Evolutionary conservation across 2,113 vertebrate genomes (phyloP).

Genomic region (Phrynosoma platyrhinos): DNA sequence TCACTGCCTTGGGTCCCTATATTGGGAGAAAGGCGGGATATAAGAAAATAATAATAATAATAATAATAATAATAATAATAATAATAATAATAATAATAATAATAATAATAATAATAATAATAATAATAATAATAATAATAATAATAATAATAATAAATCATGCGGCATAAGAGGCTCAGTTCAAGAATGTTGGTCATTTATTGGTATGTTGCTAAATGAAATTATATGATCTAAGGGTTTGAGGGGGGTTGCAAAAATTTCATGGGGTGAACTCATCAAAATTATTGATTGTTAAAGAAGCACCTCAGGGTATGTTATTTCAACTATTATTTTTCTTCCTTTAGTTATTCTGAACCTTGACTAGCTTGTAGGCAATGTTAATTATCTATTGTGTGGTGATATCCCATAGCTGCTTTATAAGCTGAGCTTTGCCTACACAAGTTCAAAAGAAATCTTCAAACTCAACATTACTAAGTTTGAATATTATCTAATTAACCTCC

Average conservation of each 20-base stretch:
- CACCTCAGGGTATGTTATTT: slow-evolving; percentile 74
- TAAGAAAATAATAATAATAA: no score
- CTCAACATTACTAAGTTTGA: slow-evolving; percentile 73
- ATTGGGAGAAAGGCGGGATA: no score
- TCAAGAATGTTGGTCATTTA: slow-evolving; percentile 66
- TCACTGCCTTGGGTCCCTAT: no score
- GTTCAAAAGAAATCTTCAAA: slow-evolving; percentile 78
- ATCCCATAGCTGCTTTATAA: slow-evolving; percentile 71
- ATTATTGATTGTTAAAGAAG: slow-evolving; percentile 77
- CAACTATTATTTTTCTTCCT: slow-evolving; percentile 71
- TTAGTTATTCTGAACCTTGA: slow-evolving; percentile 72
- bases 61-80: no score
- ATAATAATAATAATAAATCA: no score
- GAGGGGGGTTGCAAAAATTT: slow-evolving; percentile 63
- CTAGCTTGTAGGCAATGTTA: slow-evolving; percentile 73
- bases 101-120: no score
- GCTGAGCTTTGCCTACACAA: slow-evolving; percentile 69
- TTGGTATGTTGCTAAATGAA: slow-evolving; percentile 60
- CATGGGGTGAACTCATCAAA: slow-evolving; percentile 70
- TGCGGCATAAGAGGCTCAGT: slow-evolving; percentile 47
- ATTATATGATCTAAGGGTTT: slow-evolving; percentile 69
- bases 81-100: no score
- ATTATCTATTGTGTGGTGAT: slow-evolving; percentile 72
- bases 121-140: no score
- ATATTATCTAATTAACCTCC: slow-evolving; percentile 82